phyloP scores from a whole-genome alignment of 2,888 invertebrate species.

The Volucella inanis region DNA sequence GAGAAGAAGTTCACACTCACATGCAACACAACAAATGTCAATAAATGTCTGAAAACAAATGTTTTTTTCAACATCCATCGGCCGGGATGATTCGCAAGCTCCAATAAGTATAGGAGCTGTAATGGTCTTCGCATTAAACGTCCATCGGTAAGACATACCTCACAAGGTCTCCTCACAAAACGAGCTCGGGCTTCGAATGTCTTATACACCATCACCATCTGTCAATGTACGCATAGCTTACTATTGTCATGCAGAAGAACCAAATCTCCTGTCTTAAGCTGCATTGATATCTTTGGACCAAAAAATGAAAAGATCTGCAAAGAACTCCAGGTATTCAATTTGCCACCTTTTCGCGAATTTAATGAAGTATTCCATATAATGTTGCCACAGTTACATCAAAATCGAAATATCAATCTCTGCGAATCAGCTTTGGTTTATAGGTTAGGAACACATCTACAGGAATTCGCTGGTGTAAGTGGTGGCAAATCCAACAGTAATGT shows the following conservation, averaged over 20 bases:
- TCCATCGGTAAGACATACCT: slow-evolving; percentile 12
- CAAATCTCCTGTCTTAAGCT: slow-evolving; percentile 10
- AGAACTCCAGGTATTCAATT: slow-evolving; percentile 34
- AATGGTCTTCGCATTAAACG: neutral
- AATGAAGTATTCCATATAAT: slow-evolving; percentile 32
- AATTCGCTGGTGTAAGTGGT: slow-evolving; percentile 27
- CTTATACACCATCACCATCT: neutral
- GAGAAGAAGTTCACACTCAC: too few species aligned
- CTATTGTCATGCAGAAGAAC: slow-evolving; percentile 1
- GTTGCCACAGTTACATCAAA: too few species aligned
- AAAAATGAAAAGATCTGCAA: too few species aligned
- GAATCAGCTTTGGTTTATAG: neutral
- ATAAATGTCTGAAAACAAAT: too few species aligned
- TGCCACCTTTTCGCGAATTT: slow-evolving; percentile 26
- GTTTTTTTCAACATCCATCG: slow-evolving; percentile 2
- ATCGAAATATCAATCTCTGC: neutral
- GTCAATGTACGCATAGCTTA: slow-evolving; percentile 5
- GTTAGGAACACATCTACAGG: slow-evolving; percentile 9
- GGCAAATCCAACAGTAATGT: neutral
- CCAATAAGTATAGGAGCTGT: neutral
- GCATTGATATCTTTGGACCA: slow-evolving; percentile 16
- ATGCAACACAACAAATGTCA: too few species aligned
- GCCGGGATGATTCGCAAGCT: slow-evolving; percentile 6
- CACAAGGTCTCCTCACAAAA: slow-evolving; percentile 35
- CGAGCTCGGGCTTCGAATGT: slow-evolving; percentile 34